phyloP scores from a whole-genome alignment of 2,888 invertebrate genomes.

The Allophyes oxyacanthae region DNA sequence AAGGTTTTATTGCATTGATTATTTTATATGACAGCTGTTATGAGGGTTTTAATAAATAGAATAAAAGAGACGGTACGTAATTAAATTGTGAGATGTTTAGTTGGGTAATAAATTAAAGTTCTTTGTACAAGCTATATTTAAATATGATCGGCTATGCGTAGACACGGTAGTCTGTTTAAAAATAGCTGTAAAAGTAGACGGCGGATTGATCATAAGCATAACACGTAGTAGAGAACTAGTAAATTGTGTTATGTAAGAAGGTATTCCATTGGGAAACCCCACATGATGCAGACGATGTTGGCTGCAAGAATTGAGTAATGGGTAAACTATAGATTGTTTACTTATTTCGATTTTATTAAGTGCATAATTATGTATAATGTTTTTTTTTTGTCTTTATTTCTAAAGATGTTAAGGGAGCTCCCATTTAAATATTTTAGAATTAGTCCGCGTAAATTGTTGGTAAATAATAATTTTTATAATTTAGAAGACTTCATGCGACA shows the following conservation, averaged over 20 bases:
- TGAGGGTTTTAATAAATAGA: conserved; percentile 24
- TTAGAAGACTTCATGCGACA: too few species aligned
- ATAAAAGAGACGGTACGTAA: conserved; percentile 15
- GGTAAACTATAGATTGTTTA: too few species aligned
- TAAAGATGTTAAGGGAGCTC: too few species aligned
- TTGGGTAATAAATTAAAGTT: conserved; percentile 29
- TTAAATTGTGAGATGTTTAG: conserved; percentile 21
- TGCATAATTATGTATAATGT: too few species aligned
- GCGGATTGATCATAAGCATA: conserved; percentile 19
- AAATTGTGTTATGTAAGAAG: conserved; percentile 25
- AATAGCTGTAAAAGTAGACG: conserved; percentile 39
- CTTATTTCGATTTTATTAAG: too few species aligned
- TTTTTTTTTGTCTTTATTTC: too few species aligned
- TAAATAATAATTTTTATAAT: too few species aligned
- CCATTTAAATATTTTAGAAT: too few species aligned
- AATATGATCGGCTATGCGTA: conserved; percentile 23
- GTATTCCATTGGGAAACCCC: conserved; percentile 32
- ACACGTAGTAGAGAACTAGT: conserved; percentile 5
- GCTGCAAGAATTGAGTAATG: not conserved
- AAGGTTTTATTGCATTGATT: conserved; percentile 43
- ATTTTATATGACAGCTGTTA: conserved; percentile 24
- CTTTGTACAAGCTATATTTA: conserved; percentile 34
- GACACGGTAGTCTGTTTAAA: conserved; percentile 44
- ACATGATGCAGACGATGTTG: conserved; percentile 4
- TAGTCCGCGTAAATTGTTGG: too few species aligned